Base-by-base conservation (phyloP, 2,888 invertebrate species). In the Lithosia quadra region DNA sequence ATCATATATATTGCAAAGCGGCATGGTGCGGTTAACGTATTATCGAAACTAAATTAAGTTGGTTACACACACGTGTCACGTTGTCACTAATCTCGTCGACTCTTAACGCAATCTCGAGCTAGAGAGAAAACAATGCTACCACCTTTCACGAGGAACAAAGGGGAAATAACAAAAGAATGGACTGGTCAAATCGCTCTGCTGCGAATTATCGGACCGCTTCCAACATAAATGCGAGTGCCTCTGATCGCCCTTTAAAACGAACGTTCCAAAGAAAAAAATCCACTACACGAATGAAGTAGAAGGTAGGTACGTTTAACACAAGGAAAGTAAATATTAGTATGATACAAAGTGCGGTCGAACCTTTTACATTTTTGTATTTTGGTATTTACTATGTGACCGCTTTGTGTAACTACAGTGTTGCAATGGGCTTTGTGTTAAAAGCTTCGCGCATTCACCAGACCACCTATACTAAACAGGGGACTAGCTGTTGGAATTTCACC, bases 81-180 rank as follows among this genome's bases (percentile, higher is more conserved):
- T 92, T 90, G 90, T 91, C 91, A 88, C 90, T 93, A 92, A 93
- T 93, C 92, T 92, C 88, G 86, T 92, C 88, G 86, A 90, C 92
- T 93, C 91, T 92, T 91, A 91, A 89, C 91, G 89, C 91, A 93
- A 93, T 93, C 93, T 91, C 88, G 84, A 84, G 79, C 90, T 87
- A 81, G 85, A 85, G 90, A 88, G 91, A 90, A 92, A 94, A 94
- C 93, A 94, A 94, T 93, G 91, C 89, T 85, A 86, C 89, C 88
- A 92, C 92, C 91, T 92, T 92, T 91, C 88, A 90, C 77, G 79
- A 83, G 81, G 88, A 90, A 92, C 91, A 93, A 93, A 92, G 90
- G 89, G 87, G 87, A 89, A 91, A 89, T 89, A 92, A 93, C 92
- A 92, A 93, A 92, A 92, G 92, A 93, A 91, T 88, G 87, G 86